Evolutionary conservation across 2,888 invertebrate genomes (phyloP), one percentile per base, ranked within the genome.

Genomic region (Suillia variegata): DNA sequence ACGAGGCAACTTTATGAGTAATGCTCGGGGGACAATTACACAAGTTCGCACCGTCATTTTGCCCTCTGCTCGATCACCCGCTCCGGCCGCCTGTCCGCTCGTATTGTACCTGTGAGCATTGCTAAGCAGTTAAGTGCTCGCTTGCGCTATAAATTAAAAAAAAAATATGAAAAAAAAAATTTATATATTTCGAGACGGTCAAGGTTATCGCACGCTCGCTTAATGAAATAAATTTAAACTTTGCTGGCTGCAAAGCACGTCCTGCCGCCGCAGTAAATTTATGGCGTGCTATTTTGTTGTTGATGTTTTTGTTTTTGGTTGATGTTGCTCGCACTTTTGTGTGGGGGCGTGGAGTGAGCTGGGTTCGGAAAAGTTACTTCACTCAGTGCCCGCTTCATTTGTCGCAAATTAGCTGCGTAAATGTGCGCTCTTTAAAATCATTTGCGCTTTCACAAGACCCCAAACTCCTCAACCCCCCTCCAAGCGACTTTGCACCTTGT

Each of bases 171-270:
- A n/a, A n/a, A n/a, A n/a, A n/a, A n/a, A n/a, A n/a, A n/a, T n/a
- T n/a, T n/a, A n/a, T n/a, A n/a, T n/a, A n/a, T 26, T 26, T 5
- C 26, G 5, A 26, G 26, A 26, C 26, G 26, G 26, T 26, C 26
- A 26, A 26, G 26, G 26, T 26, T 26, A 26, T 26, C 26, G 26
- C 26, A 10, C 26, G 10, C 10, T 26, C 26, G 26, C 26, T 26
- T 5, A 26, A 38, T 38, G 38, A 38, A 38, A 38, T 38, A 38
- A 38, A 38, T 38, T 38, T 38, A n/a, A 38, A 38, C 38, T 38
- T 38, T 38, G 6, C 6, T 13, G 26, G 6, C 6, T 13, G 26
- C 6, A 38, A 38, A 13, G 38, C 38, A 38, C 38, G 38, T 38
- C 6, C 38, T 4, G 13, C n/a, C 15, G 38, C 38, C 38, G 26